Percentiles rank a stretch among this genome's conserved stretches.
phyloP scores from a whole-genome alignment of 2,888 invertebrate species.

The Adelphocoris suturalis region DNA sequence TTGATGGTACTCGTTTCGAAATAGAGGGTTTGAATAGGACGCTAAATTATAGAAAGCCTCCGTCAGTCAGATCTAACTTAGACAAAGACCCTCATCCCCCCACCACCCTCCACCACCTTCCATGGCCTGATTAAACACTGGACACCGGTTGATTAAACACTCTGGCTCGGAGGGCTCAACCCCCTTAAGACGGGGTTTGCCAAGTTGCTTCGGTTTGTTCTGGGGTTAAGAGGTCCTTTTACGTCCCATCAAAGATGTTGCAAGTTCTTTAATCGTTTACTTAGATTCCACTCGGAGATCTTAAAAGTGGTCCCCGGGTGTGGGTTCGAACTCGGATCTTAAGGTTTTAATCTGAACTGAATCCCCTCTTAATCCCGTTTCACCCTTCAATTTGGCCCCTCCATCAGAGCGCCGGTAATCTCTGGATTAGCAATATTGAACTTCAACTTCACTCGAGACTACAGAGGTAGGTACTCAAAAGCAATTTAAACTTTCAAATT shows the following conservation, averaged over 20 bases:
- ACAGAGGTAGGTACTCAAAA: too few relatives aligned
- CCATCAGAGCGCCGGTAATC: not conserved
- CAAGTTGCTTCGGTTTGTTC: not conserved
- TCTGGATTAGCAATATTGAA: too few relatives aligned
- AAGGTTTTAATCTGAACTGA: conserved; percentile 2
- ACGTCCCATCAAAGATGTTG: conserved; percentile 1
- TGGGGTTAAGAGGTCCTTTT: conserved; percentile 27
- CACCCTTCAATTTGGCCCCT: not conserved
- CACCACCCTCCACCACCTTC: not conserved
- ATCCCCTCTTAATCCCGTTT: not conserved
- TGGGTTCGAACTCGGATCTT: not conserved
- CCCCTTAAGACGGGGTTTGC: not conserved
- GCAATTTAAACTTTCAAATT: too few relatives aligned
- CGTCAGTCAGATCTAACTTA: not conserved
- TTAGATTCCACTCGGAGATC: not conserved
- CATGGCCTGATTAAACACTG: not conserved
- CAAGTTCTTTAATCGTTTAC: conserved; percentile 22
- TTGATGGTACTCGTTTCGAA: too few relatives aligned
- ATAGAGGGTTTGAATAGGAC: too few relatives aligned
- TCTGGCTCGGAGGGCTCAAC: not conserved
- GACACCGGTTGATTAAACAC: conserved; percentile 32
- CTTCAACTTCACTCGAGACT: too few relatives aligned
- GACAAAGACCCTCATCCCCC: not conserved
- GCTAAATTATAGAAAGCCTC: not conserved
- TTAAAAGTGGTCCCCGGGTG: not conserved